These are phyloP conservation scores for Nibea coibor DNA, from an alignment of 2,113 vertebrate species.

Conservation along the genomic window DNA sequence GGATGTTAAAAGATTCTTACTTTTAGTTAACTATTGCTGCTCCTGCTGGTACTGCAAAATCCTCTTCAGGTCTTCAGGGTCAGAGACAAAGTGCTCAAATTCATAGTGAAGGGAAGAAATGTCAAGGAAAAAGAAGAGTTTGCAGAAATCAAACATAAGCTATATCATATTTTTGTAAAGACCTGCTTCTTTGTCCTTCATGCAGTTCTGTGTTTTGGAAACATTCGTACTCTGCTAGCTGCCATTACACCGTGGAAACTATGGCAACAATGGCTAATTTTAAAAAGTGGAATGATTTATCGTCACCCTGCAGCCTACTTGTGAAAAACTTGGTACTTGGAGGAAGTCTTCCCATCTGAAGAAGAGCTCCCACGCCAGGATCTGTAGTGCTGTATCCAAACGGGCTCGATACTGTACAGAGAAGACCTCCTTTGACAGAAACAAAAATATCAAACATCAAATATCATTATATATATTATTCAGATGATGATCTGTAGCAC, in stretches of 20 bases:
- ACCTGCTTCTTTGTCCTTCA: neutral
- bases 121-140: neutral
- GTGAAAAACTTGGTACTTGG: constrained; percentile 28
- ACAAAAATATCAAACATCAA: too few species aligned
- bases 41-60: constrained; percentile 2
- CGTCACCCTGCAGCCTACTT: neutral
- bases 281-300: neutral
- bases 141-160: neutral
- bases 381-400: constrained; percentile 34
- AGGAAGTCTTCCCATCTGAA: neutral
- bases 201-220: neutral
- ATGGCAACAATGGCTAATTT: neutral
- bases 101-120: neutral
- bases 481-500: too few species aligned
- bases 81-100: neutral
- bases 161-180: too few species aligned
- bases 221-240: neutral
- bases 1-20: neutral
- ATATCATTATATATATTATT: too few species aligned
- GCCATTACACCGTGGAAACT: neutral
- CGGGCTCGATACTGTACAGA: neutral
- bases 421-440: constrained; percentile 13
- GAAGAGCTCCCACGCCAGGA: constrained; percentile 16
- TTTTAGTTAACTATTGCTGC: neutral
- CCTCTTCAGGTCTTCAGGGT: constrained; percentile 11